Conservation (phyloP, 1,140 invertebrate species). For the Neotoxoptera formosana region DNA sequence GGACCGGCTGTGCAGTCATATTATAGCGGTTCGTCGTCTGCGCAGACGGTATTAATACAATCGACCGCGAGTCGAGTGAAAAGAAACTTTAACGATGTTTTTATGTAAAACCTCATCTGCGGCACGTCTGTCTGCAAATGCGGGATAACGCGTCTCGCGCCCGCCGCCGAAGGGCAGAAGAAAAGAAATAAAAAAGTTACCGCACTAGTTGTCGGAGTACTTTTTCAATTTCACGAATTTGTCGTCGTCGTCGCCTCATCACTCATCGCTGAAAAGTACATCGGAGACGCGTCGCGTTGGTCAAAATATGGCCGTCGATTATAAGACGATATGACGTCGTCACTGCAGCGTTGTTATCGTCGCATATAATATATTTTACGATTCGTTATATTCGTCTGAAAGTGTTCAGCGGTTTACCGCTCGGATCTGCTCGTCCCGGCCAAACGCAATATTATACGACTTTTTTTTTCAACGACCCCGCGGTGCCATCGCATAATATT, state of each 20-base stretch:
- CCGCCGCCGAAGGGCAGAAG: neutral
- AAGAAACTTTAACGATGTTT: constrained; percentile 33
- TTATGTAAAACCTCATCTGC: constrained; percentile 47
- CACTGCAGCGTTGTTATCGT: neutral
- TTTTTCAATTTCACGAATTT: constrained; percentile 15
- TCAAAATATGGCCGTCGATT: neutral
- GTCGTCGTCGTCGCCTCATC: neutral
- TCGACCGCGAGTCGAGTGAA: neutral
- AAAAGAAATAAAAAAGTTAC: neutral
- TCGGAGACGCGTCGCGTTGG: neutral
- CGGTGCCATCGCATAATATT: too few species aligned
- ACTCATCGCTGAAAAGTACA: neutral
- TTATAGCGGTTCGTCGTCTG: neutral
- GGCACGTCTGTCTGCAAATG: neutral
- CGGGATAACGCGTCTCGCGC: neutral
- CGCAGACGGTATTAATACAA: neutral
- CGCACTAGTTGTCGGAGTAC: neutral
- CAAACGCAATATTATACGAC: too few species aligned
- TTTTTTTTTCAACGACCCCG: neutral
- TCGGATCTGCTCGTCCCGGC: neutral
- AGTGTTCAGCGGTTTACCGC: neutral
- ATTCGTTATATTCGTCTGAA: neutral
- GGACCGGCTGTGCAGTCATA: too few species aligned
- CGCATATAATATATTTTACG: neutral
- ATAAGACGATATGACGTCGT: neutral